Evolutionary conservation across 1,140 invertebrate genomes (phyloP), one percentile per base, ranked within the genome.

Genomic region (Idris sp.): DNA sequence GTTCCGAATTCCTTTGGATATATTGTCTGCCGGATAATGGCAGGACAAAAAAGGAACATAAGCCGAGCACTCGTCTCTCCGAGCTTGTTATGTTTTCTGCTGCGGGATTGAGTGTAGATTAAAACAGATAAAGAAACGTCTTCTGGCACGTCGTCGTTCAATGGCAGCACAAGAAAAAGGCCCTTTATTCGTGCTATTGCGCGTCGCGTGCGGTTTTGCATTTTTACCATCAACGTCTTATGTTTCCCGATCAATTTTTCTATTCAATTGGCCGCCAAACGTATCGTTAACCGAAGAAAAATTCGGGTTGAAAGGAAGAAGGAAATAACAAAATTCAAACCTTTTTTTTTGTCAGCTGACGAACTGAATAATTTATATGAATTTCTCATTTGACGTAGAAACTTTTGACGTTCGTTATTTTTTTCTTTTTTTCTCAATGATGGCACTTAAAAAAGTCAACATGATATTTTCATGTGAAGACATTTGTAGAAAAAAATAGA

Each of bases 121-220:
- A 73, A 51, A 62, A 13, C 30, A 65, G 67, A 75, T 75, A 69
- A 75, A 78, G 67, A 69, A 74, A 58, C 48, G 62, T 54, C 46
- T 51, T 43, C 44, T 58, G 30, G 71, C 40, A 40, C 43, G 54
- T 41, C 40, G 19, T 25, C 53, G 43, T 62, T 68, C 30, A 76
- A 72, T 54, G 56, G 28, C 22, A 6, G 28, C 3, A 22, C 7
- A 41, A 51, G 44, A 49, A 69, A 64, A 54, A 43, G 30, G 36
- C 56, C n/a, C 33, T 69, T 61, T 59, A 68, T 75, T 75, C 43
- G 48, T 59, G 41, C 56, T 56, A 76, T 72, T 51, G 48, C 48
- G 61, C 74, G 56, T 64, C 64, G 67, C 76, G 76, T 75, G 76
- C 67, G 72, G 71, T 78, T 78, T 78, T 67, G 40, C 56, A 78